Base-by-base conservation (phyloP, 2,888 invertebrate genomes). In the Ormyrus labotus region DNA sequence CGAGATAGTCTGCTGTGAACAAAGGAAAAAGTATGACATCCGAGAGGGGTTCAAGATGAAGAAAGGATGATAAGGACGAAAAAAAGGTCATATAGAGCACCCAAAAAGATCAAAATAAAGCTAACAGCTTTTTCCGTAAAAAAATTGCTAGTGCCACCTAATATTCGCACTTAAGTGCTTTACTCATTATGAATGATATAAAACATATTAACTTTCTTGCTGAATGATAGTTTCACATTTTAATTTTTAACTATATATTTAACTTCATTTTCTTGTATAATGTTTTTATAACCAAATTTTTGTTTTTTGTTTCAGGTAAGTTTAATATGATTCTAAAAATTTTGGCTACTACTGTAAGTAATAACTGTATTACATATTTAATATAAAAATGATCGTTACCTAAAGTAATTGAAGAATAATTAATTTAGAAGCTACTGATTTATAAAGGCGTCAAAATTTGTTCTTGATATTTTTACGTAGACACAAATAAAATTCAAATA, bases 1-100 rank as follows among this genome's bases (percentile, higher is more conserved):
- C 72, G 72, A 71, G 82, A 65, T 67, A 72, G 57, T 80, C 77
- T 63, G 67, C 68, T 51, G 61, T 61, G 76, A 83, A 82, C 80
- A 81, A 82, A 80, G 51, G 60, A 65, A 67, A 74, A 67, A 74
- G n/a, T 45, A 67, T 8, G 55, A 60, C 64, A 67, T 74, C 60
- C 19, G 19, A 74, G 74, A 34, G 58, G 55, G 74, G 63, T 19
- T 67, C 63, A 58, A 67, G 67, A 74, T 65, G 65, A 60, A 55
- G 65, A 64, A 57, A 65, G 45, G 53, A 74, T 72, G 53, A 63
- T 63, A 72, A 63, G 72, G 55, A 45, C 1, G 19, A 60, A 50
- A 61, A 61, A 61, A 53, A 11, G 13, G 50, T 8, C 72, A 78
- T 45, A 61, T 8, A 48, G 34, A 70, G 19, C 55, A 47, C 8